Base-by-base conservation (phyloP, 2,888 invertebrate genomes). In the Sphecodes monilicornis region DNA sequence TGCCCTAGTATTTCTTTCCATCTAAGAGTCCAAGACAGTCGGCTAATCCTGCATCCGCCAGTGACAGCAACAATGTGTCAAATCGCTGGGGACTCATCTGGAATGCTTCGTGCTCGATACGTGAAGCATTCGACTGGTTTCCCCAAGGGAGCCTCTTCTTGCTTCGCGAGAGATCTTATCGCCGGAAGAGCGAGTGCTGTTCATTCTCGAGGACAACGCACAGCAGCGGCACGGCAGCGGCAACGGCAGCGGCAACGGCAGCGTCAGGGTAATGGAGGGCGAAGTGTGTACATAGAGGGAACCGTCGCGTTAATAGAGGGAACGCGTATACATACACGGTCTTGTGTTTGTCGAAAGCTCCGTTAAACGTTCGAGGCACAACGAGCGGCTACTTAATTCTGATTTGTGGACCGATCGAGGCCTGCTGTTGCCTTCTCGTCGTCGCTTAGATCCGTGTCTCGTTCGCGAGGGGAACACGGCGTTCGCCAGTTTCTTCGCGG, bases 271-370 rank as follows among this genome's bases (percentile, higher is more conserved):
- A 76, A 82, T 82, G 76, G 70, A 71, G 71, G 13, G 39, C 54
- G 22, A n/a, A 39, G 32, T 60, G n/a, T 54, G 60, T 68, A 41
- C 26, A 41, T 41, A 29, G 50, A 60, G 32, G 36, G 73, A 74
- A 70, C 72, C 64, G 36, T 22, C 66, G 29, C 64, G 64, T 75
- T 71, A 64, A 60, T 69, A 69, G 39, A 82, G 50, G 32, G 64
- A 39, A 50, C 39, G 13, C 36, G 54, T 32, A 60, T 8, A 26
- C 22, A 36, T 18, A 6, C 41, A 41, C 73, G 69, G 43, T 70
- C 60, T 73, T 22, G 73, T 84, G 84, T 84, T 84, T 84, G 84
- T 71, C 72, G 83, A 87, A 86, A 87, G 82, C 87, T 78, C 89
- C 74, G 89, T 89, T 86, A 89, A 86, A 79, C 79, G 86, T 89